These are phyloP conservation scores for Acrobeloides nanus DNA, from an alignment of 2,888 invertebrate species.

Conservation along the genomic window DNA sequence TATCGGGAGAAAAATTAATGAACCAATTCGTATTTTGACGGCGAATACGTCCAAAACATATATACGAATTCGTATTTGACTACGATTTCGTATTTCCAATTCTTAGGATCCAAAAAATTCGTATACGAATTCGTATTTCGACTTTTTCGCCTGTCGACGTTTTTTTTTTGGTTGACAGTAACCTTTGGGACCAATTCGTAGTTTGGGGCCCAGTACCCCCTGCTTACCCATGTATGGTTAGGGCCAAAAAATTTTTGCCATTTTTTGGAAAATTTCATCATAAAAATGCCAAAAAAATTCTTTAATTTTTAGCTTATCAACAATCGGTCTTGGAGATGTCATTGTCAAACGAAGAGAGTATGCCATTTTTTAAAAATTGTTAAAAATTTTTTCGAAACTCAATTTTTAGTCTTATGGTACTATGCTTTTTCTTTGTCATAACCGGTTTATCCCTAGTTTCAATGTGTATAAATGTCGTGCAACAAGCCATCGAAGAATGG, in stretches of 20 bases:
- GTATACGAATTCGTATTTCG: too few species aligned
- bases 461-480: conserved; percentile 58
- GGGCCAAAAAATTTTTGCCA: conserved; percentile 7
- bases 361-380: conserved; percentile 15
- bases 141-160: too few species aligned
- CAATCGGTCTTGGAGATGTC: conserved; percentile 54
- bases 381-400: background rate
- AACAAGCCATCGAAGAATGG: conserved; percentile 49
- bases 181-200: conserved; percentile 67
- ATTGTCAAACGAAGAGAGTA: conserved; percentile 45
- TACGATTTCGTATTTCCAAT: too few species aligned
- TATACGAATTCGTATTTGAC: too few species aligned
- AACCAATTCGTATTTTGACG: too few species aligned
- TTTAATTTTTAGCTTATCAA: conserved; percentile 37
- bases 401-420: conserved; percentile 47
- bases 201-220: conserved; percentile 57
- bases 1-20: too few species aligned
- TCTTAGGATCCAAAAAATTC: too few species aligned
- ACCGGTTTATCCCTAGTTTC: conserved; percentile 57
- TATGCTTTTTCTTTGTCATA: conserved; percentile 55
- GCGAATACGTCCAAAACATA: too few species aligned
- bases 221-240: conserved; percentile 53
- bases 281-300: too few species aligned
- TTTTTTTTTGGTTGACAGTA: too few species aligned
- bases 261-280: too few species aligned